Percentiles rank a stretch among this genome's conserved stretches.
phyloP scores from a whole-genome alignment of 2,113 vertebrate species.

The Sinocyclocheilus anophthalmus region DNA sequence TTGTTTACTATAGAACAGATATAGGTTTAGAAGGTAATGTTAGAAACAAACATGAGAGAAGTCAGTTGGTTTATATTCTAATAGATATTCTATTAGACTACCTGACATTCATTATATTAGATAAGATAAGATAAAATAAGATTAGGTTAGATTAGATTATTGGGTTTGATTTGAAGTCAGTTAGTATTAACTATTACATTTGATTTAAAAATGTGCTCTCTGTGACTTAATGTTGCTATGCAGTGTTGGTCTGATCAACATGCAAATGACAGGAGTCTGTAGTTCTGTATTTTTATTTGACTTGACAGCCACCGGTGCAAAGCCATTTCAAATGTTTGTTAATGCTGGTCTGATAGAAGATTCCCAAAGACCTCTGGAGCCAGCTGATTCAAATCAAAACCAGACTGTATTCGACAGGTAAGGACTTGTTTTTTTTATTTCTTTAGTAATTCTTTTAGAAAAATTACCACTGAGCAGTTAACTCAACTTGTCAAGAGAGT shows the following conservation, averaged over 20 bases:
- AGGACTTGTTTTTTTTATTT: constrained; percentile 55
- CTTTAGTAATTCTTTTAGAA: background rate
- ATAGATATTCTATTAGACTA: background rate
- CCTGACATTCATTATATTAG: too few species aligned
- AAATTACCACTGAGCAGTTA: background rate
- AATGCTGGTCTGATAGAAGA: constrained; percentile 65
- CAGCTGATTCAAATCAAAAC: constrained; percentile 72
- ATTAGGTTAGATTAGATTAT: too few species aligned
- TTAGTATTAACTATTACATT: background rate
- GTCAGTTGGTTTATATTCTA: background rate
- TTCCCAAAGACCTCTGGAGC: constrained; percentile 75
- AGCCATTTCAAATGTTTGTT: background rate
- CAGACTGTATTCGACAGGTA: constrained; percentile 85
- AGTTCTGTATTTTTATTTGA: too few species aligned
- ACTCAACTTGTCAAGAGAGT: background rate
- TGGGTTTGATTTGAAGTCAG: background rate
- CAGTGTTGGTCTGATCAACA: background rate
- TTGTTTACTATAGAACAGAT: background rate
- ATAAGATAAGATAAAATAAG: too few species aligned
- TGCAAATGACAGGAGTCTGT: too few species aligned
- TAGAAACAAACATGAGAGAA: background rate
- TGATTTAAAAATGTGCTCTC: background rate
- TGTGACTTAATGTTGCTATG: background rate
- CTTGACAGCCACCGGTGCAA: too few species aligned
- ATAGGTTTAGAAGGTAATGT: background rate